Conservation (phyloP, 2,888 invertebrate species). For the Cheilosia impressa region DNA sequence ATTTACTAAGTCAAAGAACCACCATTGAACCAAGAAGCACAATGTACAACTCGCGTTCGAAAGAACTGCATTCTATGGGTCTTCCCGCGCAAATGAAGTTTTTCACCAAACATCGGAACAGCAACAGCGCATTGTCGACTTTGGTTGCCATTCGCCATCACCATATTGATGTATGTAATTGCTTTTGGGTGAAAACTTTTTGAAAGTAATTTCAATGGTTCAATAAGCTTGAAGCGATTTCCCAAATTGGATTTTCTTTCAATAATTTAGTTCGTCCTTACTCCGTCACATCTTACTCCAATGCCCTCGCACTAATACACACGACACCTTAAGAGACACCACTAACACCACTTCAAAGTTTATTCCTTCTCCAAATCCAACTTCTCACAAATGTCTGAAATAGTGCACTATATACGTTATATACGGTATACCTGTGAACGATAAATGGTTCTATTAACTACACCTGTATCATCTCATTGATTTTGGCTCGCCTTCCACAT, state of each 20-base stretch:
- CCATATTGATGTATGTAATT: conserved; percentile 69
- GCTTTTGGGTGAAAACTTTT: conserved; percentile 70
- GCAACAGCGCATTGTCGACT: conserved; percentile 15
- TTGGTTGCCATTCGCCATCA: conserved; percentile 31
- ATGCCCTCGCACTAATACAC: neutral
- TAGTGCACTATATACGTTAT: conserved; percentile 16
- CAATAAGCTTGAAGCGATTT: conserved; percentile 73
- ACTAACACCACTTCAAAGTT: conserved; percentile 40
- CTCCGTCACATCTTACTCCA: conserved; percentile 27
- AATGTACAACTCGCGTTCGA: too few species aligned
- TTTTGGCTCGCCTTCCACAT: conserved; percentile 22
- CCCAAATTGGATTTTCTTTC: conserved; percentile 70
- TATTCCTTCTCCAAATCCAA: conserved; percentile 16
- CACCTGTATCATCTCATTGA: conserved; percentile 70
- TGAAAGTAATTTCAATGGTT: conserved; percentile 72
- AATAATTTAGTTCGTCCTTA: conserved; percentile 67
- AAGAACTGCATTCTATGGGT: neutral
- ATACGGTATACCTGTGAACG: conserved; percentile 43
- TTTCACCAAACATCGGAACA: conserved; percentile 5
- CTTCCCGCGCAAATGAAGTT: neutral
- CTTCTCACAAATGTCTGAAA: conserved; percentile 35
- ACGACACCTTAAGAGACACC: conserved; percentile 8
- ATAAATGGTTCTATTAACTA: conserved; percentile 69
- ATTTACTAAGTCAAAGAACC: too few species aligned
- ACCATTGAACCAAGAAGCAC: too few species aligned